Evolutionary conservation across 1,140 invertebrate species (phyloP).

Genomic region (Caenorhabditis remanei): DNA sequence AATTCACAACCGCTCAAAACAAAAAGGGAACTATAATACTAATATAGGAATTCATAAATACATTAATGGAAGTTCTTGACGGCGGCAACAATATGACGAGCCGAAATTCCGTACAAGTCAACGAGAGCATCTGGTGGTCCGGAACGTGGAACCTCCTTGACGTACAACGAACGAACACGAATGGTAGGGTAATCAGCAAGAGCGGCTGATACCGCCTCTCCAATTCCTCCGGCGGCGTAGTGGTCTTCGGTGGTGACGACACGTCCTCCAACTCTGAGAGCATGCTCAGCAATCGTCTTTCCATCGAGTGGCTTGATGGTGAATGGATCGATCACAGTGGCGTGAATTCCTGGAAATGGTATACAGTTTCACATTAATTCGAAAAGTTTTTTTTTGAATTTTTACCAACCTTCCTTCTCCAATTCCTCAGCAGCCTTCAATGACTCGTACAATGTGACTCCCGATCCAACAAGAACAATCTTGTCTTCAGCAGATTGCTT

Average conservation of each 20-base stretch:
- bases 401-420: constrained; percentile 78
- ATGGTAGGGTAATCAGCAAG: constrained; percentile 84
- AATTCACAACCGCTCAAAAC: constrained; percentile 25
- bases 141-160: constrained; percentile 89
- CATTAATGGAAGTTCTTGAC: constrained; percentile 77
- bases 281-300: constrained; percentile 85
- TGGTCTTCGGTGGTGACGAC: constrained; percentile 97
- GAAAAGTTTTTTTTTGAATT: not conserved
- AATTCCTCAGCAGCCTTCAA: constrained; percentile 87
- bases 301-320: constrained; percentile 91
- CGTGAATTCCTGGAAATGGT: constrained; percentile 66
- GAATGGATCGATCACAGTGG: constrained; percentile 75
- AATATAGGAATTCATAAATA: constrained; percentile 11
- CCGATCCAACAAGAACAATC: constrained; percentile 89
- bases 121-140: constrained; percentile 88
- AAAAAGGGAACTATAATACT: constrained; percentile 38
- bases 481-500: constrained; percentile 84
- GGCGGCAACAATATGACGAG: constrained; percentile 85
- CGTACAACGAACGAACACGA: constrained; percentile 87
- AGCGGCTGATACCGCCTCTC: constrained; percentile 90
- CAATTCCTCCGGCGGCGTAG: constrained; percentile 92
- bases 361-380: not conserved
- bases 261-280: constrained; percentile 85
- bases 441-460: constrained; percentile 92
- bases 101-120: constrained; percentile 89